These are phyloP conservation scores for Epinotia demarniana DNA, from an alignment of 2,888 invertebrate species.

Conservation along the genomic window DNA sequence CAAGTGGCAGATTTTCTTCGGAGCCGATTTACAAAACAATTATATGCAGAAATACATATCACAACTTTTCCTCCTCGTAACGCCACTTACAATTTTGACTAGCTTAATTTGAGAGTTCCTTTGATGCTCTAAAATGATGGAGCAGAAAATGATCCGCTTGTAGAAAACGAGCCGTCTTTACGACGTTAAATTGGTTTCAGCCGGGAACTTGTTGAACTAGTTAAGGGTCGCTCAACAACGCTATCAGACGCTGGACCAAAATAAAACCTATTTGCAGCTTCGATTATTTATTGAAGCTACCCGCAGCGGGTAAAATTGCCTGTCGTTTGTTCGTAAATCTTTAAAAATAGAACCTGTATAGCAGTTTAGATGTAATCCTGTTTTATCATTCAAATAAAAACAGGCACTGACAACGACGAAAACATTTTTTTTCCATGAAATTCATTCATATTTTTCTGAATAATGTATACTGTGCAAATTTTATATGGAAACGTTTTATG, in stretches of 20 bases:
- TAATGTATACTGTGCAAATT: too few relatives aligned
- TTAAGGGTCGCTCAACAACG: conserved; percentile 46
- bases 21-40: too few relatives aligned
- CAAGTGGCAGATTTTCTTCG: conserved; percentile 2
- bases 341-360: background rate
- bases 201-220: conserved; percentile 58
- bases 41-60: background rate
- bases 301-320: conserved; percentile 10
- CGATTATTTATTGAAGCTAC: conserved; percentile 33
- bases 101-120: conserved; percentile 65
- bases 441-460: too few relatives aligned
- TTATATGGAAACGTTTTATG: too few relatives aligned
- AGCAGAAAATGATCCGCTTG: conserved; percentile 65
- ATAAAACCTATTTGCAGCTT: conserved; percentile 43
- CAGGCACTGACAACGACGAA: too few relatives aligned
- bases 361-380: too few relatives aligned
- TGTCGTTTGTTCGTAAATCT: background rate
- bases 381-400: too few relatives aligned
- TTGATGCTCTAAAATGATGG: conserved; percentile 63
- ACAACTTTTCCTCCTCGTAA: conserved; percentile 46
- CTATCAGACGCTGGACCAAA: conserved; percentile 37
- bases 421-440: too few relatives aligned
- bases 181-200: conserved; percentile 60
- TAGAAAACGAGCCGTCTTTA: conserved; percentile 58
- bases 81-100: conserved; percentile 57